A percentile compares a stretch with the other conserved stretches of the same genome.
Evolutionary conservation across 2,797 vertebrate genomes (phyloP).

Genomic region (Tympanoctomys barrerae): DNA sequence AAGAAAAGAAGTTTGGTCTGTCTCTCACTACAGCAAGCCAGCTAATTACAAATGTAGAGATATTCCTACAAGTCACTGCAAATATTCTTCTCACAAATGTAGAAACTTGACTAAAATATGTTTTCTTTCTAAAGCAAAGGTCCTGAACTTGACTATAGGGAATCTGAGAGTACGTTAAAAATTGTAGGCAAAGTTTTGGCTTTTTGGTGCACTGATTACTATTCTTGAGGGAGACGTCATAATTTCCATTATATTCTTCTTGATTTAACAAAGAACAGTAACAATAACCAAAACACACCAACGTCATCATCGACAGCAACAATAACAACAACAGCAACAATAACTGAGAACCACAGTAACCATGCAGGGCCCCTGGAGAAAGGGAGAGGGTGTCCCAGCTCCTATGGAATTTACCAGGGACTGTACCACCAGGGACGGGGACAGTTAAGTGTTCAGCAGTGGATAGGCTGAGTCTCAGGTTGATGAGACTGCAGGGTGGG

Average conservation of each 20-base stretch:
- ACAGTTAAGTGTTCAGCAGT: neutral
- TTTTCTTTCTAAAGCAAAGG: slow-evolving; percentile 56
- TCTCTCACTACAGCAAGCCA: slow-evolving; percentile 37
- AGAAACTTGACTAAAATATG: slow-evolving; percentile 52
- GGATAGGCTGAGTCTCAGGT: neutral
- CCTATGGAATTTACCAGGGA: neutral
- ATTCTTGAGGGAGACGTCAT: neutral
- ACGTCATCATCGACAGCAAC: neutral
- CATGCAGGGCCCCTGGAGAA: neutral
- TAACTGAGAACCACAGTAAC: neutral
- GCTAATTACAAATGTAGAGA: slow-evolving; percentile 51
- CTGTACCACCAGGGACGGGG: neutral
- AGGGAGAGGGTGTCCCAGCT: neutral
- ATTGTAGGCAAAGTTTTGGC: neutral
- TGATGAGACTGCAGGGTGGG: neutral
- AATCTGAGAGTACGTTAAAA: slow-evolving; percentile 50
- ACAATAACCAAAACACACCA: neutral
- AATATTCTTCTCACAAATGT: slow-evolving; percentile 55
- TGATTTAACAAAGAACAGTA: neutral
- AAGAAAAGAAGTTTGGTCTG: slow-evolving; percentile 23
- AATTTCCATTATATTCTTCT: neutral
- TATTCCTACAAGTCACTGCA: neutral
- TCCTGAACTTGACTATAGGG: slow-evolving; percentile 60
- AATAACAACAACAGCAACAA: neutral
- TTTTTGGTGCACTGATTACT: slow-evolving; percentile 19